A percentile compares a stretch with the other conserved stretches of the same genome.
Conservation (phyloP, 2,797 vertebrate genomes). For the Agapornis canus region DNA sequence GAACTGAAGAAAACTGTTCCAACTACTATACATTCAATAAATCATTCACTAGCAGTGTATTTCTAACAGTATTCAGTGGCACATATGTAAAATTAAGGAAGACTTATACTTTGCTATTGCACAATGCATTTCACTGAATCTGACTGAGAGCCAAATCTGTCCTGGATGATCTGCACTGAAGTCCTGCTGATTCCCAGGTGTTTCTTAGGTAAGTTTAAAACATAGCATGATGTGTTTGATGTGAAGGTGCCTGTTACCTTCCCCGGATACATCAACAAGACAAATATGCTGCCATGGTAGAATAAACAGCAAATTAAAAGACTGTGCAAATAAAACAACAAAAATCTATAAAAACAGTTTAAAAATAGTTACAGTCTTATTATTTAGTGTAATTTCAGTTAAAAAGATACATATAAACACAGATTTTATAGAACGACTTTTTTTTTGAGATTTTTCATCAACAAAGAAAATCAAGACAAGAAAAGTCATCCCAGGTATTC, state of each 20-base stretch:
- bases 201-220: background rate
- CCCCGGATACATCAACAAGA: background rate
- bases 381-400: background rate
- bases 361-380: background rate
- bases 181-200: slow-evolving; percentile 3
- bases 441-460: background rate
- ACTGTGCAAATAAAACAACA: background rate
- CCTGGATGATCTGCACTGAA: slow-evolving; percentile 15
- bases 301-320: slow-evolving; percentile 24
- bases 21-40: background rate
- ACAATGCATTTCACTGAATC: background rate
- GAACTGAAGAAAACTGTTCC: background rate
- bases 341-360: background rate
- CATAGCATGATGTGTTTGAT: background rate
- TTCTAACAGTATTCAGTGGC: background rate
- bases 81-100: background rate
- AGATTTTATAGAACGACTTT: background rate
- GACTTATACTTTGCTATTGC: background rate
- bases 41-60: background rate
- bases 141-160: background rate
- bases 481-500: background rate
- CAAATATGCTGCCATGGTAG: slow-evolving; percentile 24
- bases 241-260: slow-evolving; percentile 48
- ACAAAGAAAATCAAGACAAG: background rate
- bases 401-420: background rate